Evolutionary conservation across 2,888 invertebrate genomes (phyloP).

Genomic region (Polydesmus complanatus): DNA sequence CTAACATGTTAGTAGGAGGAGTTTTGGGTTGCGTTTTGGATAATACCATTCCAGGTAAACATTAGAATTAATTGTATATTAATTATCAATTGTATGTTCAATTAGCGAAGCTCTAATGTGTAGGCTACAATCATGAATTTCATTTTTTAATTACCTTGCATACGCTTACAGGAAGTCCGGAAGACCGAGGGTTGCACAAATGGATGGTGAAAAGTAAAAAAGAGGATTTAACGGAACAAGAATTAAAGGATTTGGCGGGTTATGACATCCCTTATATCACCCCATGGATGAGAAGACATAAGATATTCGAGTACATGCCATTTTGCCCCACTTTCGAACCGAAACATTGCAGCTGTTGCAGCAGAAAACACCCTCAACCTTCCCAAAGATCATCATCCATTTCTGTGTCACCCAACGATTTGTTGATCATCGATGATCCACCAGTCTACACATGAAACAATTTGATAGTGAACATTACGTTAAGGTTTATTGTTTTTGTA

Average conservation of each 20-base stretch:
- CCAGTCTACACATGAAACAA: too few species aligned
- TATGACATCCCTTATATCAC: conserved; percentile 51
- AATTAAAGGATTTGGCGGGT: conserved; percentile 2
- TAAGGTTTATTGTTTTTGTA: too few species aligned
- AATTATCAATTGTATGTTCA: neutral
- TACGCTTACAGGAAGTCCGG: conserved; percentile 45
- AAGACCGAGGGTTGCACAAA: conserved; percentile 58
- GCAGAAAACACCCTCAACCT: neutral
- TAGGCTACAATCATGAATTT: conserved; percentile 21
- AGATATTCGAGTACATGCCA: conserved; percentile 11
- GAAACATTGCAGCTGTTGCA: neutral
- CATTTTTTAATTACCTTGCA: too few species aligned
- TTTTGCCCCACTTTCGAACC: conserved; percentile 10
- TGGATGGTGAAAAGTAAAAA: conserved; percentile 40
- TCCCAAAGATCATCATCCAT: neutral
- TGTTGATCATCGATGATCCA: too few species aligned
- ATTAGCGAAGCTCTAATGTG: neutral
- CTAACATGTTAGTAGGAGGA: conserved; percentile 23
- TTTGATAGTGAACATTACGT: too few species aligned
- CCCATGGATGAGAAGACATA: conserved; percentile 42
- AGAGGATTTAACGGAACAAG: neutral
- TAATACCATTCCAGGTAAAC: conserved; percentile 22
- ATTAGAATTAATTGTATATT: neutral
- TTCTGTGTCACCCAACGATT: neutral
- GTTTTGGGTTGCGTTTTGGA: conserved; percentile 22